A percentile compares a stretch with the other conserved stretches of the same genome.
Evolutionary conservation across 2,113 vertebrate species (phyloP).

Genomic region (Hymenochirus boettgeri): DNA sequence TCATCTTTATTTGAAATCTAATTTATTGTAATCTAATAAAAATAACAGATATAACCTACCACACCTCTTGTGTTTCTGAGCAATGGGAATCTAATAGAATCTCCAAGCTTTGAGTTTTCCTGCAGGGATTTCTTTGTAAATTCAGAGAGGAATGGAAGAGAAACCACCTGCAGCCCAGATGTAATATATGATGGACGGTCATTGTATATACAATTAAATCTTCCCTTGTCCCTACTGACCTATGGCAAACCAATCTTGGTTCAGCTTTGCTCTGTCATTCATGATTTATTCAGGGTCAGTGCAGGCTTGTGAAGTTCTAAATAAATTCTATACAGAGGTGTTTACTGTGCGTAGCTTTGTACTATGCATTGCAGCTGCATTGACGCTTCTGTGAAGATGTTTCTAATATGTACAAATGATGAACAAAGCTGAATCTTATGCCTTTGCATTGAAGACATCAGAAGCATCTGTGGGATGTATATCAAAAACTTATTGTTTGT

Average conservation of each 20-base stretch:
- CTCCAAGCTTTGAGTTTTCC: no score
- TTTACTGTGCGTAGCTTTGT: neutral
- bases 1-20: no score
- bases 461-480: no score
- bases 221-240: conserved; percentile 13
- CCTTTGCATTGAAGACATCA: no score
- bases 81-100: no score
- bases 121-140: neutral
- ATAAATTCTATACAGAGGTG: neutral
- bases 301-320: neutral
- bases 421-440: no score
- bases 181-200: conserved; percentile 18
- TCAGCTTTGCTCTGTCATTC: conserved; percentile 10
- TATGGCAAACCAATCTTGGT: conserved; percentile 17
- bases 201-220: conserved; percentile 25
- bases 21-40: no score
- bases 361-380: neutral
- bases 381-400: no score
- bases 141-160: conserved; percentile 6
- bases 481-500: no score
- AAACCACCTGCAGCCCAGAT: neutral
- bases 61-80: no score
- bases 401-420: no score
- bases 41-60: no score
- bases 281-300: conserved; percentile 19